Evolutionary conservation across 2,888 invertebrate species (phyloP), one percentile per base, ranked within the genome.

Genomic region (Cephus runcator): DNA sequence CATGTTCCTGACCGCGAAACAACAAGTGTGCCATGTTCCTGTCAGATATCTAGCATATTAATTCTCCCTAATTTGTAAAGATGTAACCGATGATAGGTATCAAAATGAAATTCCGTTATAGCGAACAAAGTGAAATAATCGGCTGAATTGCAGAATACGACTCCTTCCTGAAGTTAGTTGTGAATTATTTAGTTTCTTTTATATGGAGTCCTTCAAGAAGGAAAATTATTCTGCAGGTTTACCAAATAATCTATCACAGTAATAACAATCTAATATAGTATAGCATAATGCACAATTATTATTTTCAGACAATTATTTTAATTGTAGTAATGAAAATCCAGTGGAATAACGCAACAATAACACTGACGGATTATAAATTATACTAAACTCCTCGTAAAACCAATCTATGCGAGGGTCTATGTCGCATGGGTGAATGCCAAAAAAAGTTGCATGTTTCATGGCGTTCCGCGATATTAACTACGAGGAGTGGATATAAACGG

Each of bases 1-100:
- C 71, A 77, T 77, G 77, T 30, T 73, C 69, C 4, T 12, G 69
- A 69, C 71, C 34, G 36, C 71, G 71, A 11, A 30, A 71, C 75
- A 75, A 77, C 77, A 77, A 77, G 77, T 77, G 77, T 75, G 71
- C 75, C 34, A 33, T 40, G 75, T 40, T 12, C 69, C 40, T 75
- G 75, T 75, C 31, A 34, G 69, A 69, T 77, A n/a, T 75, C 77
- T 75, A 34, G 74, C 74, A 75, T 74, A 75, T 75, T 69, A 74
- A 73, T 75, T 36, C 75, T 40, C 33, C 73, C 31, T 36, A 73
- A 73, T 33, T 77, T 73, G 31, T 11, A 69, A 73, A 35, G 69
- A 69, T 69, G 69, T 77, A 35, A 35, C 69, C 35, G 30, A 4
- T 15, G 35, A 31, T n/a, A 36, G 15, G 76, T 33, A 34, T 36